Evolutionary conservation across 2,888 invertebrate genomes (phyloP), one percentile per base, ranked within the genome.

Genomic region (Drosophila subquinaria): DNA sequence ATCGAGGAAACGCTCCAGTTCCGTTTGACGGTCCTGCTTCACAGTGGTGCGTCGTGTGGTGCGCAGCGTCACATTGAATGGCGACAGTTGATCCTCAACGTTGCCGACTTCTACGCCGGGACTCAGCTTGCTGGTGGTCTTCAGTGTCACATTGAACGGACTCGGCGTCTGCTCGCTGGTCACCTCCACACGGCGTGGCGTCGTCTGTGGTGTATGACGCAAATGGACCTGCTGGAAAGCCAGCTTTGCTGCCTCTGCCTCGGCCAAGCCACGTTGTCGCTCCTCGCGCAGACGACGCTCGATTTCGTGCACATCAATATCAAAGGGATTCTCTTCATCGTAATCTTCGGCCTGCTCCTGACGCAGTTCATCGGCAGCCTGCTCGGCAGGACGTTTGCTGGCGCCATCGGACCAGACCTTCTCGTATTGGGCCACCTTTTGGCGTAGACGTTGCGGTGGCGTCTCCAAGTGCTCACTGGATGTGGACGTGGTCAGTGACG

Each of bases 391-490:
- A 38, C 88, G 81, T 65, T 89, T 91, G 42, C 63, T 62, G 2
- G 83, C 69, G 47, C 90, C 79, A 27, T 95, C 95, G 71, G 95
- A 94, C 96, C 96, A 96, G 77, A 96, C 95, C 93, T 95, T 95
- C 92, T 97, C 97, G 93, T 96, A 97, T 92, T 96, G 96, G 81
- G 94, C 95, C 82, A 97, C 96, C 84, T 96, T 95, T 89, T 96
- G 95, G 75, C 95, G 94, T 71, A 97, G 94, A 82, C 95, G 93
- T 67, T 93, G 93, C 23, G 83, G 35, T n/a, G 61, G 43, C 5
- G 66, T 35, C 56, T 60, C 81, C 42, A 68, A 17, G 4, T 76
- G 73, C 30, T 74, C 76, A 27, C 74, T 75, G 51, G 90, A 81
- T 9, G 84, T 81, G 51, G 90, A 81, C 10, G 84, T 81, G 62